These are phyloP conservation scores for Oxycera nigricornis DNA, from an alignment of 2,888 invertebrate genomes.

Conservation along the genomic window DNA sequence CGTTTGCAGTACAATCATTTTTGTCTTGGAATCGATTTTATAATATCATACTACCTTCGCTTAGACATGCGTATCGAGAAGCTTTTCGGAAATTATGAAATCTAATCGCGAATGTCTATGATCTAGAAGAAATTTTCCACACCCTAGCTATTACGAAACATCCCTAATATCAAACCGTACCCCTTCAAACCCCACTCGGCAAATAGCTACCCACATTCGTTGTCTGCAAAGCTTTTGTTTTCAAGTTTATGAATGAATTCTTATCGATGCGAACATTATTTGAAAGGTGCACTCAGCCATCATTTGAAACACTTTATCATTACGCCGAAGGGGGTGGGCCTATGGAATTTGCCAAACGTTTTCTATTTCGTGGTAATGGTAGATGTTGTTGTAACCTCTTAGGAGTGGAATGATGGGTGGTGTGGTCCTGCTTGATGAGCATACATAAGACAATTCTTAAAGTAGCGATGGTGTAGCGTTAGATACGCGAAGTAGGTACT, in stretches of 20 bases:
- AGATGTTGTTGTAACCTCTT: background rate
- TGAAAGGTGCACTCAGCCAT: background rate
- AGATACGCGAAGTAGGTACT: too few relatives aligned
- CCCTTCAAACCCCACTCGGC: background rate
- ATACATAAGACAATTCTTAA: too few relatives aligned
- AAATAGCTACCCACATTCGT: background rate
- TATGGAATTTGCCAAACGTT: slow-evolving; percentile 7
- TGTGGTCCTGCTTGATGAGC: too few relatives aligned
- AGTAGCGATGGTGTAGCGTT: too few relatives aligned
- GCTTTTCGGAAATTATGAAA: too few relatives aligned
- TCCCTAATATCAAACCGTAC: too few relatives aligned
- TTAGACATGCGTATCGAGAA: too few relatives aligned
- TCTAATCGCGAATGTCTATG: background rate
- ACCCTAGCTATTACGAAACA: background rate
- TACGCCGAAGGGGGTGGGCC: background rate
- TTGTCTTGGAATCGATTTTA: too few relatives aligned
- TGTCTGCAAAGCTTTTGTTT: slow-evolving; percentile 2
- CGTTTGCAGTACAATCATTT: too few relatives aligned
- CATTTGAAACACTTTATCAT: background rate
- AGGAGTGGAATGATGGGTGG: too few relatives aligned
- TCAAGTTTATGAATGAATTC: slow-evolving; percentile 43
- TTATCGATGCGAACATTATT: background rate
- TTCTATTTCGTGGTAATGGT: slow-evolving; percentile 9
- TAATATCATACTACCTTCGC: too few relatives aligned
- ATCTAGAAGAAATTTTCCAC: background rate